phyloP scores from a whole-genome alignment of 2,888 invertebrate species.

The Stictocephala bisonia region DNA sequence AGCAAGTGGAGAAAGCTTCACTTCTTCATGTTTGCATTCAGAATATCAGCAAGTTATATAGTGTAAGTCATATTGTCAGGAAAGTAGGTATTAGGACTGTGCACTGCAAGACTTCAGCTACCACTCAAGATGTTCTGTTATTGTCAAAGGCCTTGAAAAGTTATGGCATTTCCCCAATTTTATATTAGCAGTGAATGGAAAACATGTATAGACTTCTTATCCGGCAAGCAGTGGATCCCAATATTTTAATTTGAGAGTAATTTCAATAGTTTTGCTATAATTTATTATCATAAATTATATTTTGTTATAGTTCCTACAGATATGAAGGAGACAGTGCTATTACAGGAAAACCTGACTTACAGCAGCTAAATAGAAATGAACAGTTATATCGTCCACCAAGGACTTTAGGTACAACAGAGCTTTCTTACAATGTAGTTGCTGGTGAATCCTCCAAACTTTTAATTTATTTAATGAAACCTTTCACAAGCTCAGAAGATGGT shows the following conservation, averaged over 20 bases:
- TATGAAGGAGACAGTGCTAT: conserved; percentile 44
- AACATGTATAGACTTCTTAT: conserved; percentile 48
- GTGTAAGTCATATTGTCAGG: conserved; percentile 59
- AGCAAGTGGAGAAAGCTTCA: conserved; percentile 59
- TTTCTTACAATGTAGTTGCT: conserved; percentile 40
- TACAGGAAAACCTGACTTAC: conserved; percentile 39
- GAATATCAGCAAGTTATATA: conserved; percentile 61
- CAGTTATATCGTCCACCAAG: conserved; percentile 42
- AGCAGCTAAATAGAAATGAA: conserved; percentile 14
- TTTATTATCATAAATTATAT: conserved; percentile 49
- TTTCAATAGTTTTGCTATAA: conserved; percentile 49
- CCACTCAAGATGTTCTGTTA: conserved; percentile 44
- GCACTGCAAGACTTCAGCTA: conserved; percentile 55
- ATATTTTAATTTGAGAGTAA: conserved; percentile 50
- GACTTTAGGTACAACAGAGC: background rate
- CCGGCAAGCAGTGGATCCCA: conserved; percentile 45
- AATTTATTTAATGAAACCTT: conserved; percentile 45
- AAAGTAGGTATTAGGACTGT: conserved; percentile 56
- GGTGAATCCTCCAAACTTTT: conserved; percentile 43
- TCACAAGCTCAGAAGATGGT: conserved; percentile 22
- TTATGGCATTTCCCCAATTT: conserved; percentile 54
- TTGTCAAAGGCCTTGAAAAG: conserved; percentile 47
- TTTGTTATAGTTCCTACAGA: conserved; percentile 44
- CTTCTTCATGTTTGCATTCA: conserved; percentile 60
- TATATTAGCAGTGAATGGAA: conserved; percentile 51